These are phyloP conservation scores for Agelaius tricolor DNA, from an alignment of 2,113 vertebrate species.

Conservation along the genomic window DNA sequence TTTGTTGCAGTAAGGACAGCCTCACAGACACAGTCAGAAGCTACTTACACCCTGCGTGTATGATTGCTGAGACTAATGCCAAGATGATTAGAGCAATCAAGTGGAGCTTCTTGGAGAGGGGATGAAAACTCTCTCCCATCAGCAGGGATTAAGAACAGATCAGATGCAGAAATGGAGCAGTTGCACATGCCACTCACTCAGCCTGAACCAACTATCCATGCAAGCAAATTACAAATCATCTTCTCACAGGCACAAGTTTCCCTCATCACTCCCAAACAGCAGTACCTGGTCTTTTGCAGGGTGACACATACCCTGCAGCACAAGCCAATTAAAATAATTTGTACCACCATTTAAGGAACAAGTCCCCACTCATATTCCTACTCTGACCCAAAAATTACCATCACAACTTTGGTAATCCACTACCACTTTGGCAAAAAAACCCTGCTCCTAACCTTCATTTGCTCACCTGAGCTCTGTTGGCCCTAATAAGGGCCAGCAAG, in stretches of 20 bases:
- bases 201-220: not conserved
- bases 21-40: not conserved
- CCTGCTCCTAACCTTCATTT: not conserved
- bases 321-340: not conserved
- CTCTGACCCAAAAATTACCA: not conserved
- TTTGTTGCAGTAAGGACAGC: not conserved
- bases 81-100: conserved; percentile 49
- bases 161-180: conserved; percentile 28
- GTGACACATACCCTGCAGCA: not conserved
- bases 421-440: not conserved
- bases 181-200: not conserved
- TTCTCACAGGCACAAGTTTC: not conserved
- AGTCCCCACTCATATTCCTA: not conserved
- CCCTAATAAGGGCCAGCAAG: not conserved
- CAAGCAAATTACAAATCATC: not conserved
- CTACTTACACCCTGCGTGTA: not conserved
- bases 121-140: conserved; percentile 35
- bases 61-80: not conserved
- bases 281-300: not conserved
- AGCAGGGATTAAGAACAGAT: conserved; percentile 29
- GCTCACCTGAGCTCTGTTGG: not conserved
- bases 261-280: not conserved
- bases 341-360: not conserved
- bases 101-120: not conserved
- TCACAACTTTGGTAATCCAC: not conserved